Conservation (phyloP, 2,797 vertebrate species). For the Podarcis siculus region DNA sequence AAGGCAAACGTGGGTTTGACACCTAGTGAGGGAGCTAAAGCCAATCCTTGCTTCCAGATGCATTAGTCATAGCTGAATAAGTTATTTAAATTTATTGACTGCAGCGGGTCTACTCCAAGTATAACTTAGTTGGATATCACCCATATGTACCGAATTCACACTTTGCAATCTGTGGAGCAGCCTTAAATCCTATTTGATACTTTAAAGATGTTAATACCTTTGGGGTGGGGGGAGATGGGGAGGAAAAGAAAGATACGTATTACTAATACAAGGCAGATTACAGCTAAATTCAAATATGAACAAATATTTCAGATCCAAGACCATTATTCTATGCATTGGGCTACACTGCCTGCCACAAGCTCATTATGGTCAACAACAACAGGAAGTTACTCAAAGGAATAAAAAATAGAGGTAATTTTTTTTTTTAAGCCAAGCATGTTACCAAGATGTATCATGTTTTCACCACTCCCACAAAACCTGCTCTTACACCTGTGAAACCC, state of each 20-base stretch:
- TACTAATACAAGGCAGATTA: not conserved
- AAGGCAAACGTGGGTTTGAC: not conserved
- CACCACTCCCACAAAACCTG: not conserved
- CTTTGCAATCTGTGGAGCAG: not conserved
- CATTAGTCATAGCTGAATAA: not conserved
- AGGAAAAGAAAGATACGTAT: not conserved
- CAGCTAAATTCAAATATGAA: not conserved
- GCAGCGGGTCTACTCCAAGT: too few species aligned
- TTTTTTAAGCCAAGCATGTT: too few species aligned
- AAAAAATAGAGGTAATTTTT: not conserved
- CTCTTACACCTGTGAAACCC: not conserved
- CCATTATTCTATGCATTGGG: not conserved
- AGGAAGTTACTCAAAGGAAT: not conserved
- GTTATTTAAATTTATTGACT: too few species aligned
- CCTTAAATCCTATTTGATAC: not conserved
- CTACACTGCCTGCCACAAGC: not conserved
- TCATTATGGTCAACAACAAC: not conserved
- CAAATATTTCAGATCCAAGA: not conserved
- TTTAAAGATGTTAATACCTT: not conserved
- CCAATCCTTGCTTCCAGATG: not conserved
- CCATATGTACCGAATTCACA: not conserved
- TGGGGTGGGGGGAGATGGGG: not conserved
- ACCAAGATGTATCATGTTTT: not conserved
- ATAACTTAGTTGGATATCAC: not conserved
- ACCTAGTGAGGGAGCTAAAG: not conserved